These are phyloP conservation scores for Nematopogon swammerdamellus DNA, from an alignment of 2,888 invertebrate genomes.

Conservation along the genomic window DNA sequence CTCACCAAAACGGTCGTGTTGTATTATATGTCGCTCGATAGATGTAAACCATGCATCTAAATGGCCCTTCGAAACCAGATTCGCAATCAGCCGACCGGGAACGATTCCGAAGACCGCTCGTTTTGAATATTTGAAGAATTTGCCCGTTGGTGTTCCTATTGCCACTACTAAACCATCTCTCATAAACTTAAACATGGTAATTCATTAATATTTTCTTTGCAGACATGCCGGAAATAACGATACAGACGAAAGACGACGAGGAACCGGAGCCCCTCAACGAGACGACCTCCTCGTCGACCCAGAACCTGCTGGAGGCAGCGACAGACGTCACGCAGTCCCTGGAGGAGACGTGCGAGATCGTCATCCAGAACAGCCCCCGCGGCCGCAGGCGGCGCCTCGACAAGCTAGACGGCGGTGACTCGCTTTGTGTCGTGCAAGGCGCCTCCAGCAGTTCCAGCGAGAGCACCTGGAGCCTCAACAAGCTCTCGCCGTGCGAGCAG, in stretches of 20 bases:
- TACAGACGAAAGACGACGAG: background rate
- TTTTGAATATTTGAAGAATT: too few species aligned
- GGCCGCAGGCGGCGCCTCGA: slow-evolving; percentile 49
- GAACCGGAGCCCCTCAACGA: slow-evolving; percentile 18
- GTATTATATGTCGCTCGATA: too few species aligned
- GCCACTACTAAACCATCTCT: too few species aligned
- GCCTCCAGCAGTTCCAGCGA: slow-evolving; percentile 50
- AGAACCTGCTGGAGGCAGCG: slow-evolving; percentile 60
- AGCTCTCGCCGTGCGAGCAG: slow-evolving; percentile 48
- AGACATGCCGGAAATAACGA: background rate
- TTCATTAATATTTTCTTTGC: too few species aligned
- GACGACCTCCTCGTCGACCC: slow-evolving; percentile 27
- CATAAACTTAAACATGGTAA: too few species aligned
- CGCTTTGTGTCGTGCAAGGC: slow-evolving; percentile 44
- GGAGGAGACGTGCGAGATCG: slow-evolving; percentile 66
- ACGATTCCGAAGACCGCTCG: too few species aligned
- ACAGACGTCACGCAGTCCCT: slow-evolving; percentile 62
- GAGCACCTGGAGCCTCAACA: slow-evolving; percentile 52
- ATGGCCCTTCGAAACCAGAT: too few species aligned
- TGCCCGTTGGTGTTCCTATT: too few species aligned
- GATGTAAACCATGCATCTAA: too few species aligned
- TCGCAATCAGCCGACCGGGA: too few species aligned
- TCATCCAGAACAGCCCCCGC: slow-evolving; percentile 61
- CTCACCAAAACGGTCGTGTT: too few species aligned
- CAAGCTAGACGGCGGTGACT: slow-evolving; percentile 44